Base-by-base conservation (phyloP, 2,797 vertebrate genomes). In the Xenopus petersii region DNA sequence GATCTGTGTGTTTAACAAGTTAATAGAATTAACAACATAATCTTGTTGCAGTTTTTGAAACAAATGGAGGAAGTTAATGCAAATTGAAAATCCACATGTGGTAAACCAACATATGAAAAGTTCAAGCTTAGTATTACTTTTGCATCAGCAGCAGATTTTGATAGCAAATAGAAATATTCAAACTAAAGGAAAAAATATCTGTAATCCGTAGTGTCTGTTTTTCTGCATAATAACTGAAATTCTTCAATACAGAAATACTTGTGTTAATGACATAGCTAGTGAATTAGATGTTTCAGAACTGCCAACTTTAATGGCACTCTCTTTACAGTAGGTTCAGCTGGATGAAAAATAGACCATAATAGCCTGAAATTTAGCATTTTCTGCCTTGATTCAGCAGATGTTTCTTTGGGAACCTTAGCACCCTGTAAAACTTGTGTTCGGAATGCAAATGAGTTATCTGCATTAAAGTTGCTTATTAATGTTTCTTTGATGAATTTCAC, bases 301-400 rank as follows among this genome's bases (percentile, higher is more conserved):
- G 63, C 58, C 82, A 80, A 75, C 64, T 81, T 74, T 83, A 75
- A 79, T 80, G 67, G 80, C 8, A 1, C 58, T 56, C 82, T 82
- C 80, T 67, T 73, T 79, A 70, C 76, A 79, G 70, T 73, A 49
- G 42, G 74, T 84, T 64, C 75, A 83, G 81, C 67, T 79, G 81
- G 80, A 80, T 85, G 73, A 82, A 81, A 82, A 84, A 79, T 65
- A 80, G 82, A 5, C 73, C 78, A 75, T 83, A 80, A 79, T 80
- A 81, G 83, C 24, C 74, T 79, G 26, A 1, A 33, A 83, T 87
- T 88, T 86, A 68, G 83, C 85, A 82, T 84, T 88, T 85, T 88
- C 80, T 87, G 81, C 83, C 85, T 85, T 80, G 63, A 77, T 87
- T 82, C 82, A 81, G 82, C 86, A 88, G 86, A 86, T 89, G 83